A percentile compares a stretch with the other conserved stretches of the same genome.
Evolutionary conservation across 2,797 vertebrate genomes (phyloP).

Genomic region (Chrosomus eos): DNA sequence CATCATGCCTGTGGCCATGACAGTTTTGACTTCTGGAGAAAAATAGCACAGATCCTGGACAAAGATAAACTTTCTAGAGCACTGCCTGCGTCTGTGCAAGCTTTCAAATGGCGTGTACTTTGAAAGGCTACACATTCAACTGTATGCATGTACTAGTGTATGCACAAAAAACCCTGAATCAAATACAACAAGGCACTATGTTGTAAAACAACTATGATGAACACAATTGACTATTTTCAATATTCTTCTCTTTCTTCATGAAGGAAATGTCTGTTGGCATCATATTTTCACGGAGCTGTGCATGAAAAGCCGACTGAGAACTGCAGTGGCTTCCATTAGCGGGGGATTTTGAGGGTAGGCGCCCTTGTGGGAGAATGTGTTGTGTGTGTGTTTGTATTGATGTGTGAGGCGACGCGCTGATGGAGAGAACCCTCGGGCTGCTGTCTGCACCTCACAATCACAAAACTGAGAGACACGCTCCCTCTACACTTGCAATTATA

Average conservation of each 20-base stretch:
- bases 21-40: neutral
- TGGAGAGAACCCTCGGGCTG: conserved; percentile 97
- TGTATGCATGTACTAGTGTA: too few species aligned
- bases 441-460: conserved; percentile 99
- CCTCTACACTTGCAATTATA: conserved; percentile 99
- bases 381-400: conserved; percentile 87
- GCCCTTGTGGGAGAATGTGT: conserved; percentile 97
- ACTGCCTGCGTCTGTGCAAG: neutral
- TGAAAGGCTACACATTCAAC: neutral
- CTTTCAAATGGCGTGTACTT: neutral
- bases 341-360: conserved; percentile 94
- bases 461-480: conserved; percentile 98
- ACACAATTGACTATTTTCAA: conserved; percentile 68
- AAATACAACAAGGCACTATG: conserved; percentile 62
- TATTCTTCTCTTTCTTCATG: conserved; percentile 49
- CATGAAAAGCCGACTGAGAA: conserved; percentile 97
- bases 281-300: conserved; percentile 85
- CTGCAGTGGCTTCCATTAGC: conserved; percentile 95
- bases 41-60: neutral
- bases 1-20: too few species aligned
- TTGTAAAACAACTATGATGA: conserved; percentile 71
- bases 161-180: conserved; percentile 36
- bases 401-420: conserved; percentile 95
- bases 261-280: conserved; percentile 77
- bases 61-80: neutral